Base-by-base conservation (phyloP, 2,113 vertebrate species). In the Macrotis lagotis region DNA sequence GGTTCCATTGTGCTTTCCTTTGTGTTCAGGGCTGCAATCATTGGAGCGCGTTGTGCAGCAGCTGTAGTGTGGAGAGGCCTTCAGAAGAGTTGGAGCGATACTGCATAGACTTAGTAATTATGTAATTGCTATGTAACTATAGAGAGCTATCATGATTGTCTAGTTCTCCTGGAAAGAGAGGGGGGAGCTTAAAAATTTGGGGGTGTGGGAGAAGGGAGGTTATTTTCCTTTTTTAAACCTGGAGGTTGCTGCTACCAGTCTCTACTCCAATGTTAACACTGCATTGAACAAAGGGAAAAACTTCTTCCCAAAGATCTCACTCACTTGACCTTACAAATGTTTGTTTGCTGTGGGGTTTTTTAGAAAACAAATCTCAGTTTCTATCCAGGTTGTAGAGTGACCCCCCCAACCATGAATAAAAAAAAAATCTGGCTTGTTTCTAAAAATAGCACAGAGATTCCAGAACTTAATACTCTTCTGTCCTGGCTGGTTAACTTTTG, bases 1-100 rank as follows among this genome's bases (percentile, higher is more conserved):
- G 98, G 97, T 98, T 98, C 98, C 97, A 74, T 97, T 98, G 98
- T 98, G 96, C 89, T 91, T 96, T 59, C 89, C 96, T 98, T 97
- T 98, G 97, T 98, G 97, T 95, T 96, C 94, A 74, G 94, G 88
- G 97, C 97, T 97, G 98, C 97, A 98, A 97, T 97, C 96, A 98
- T 98, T 97, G 98, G 93, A 91, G 97, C 98, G 97, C 95, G 90
- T 94, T 94, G 97, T 96, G 95, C 83, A 94, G 96, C 97, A 98
- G 97, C 97, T 98, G 96, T 4, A 24, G 98, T 96, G 93, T 48
- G 91, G 94, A 95, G 96, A 98, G 98, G 97, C 94, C 96, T 96
- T 96, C 49, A 91, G 97, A 97, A 93, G 93, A 91, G 95, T 97
- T 94, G 51, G 98, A 97, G 94, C 95, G 97, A 96, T 98, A 97